A percentile compares a stretch with the other conserved stretches of the same genome.
Conservation (phyloP, 2,797 vertebrate species). For the Apogon hyalosoma region DNA sequence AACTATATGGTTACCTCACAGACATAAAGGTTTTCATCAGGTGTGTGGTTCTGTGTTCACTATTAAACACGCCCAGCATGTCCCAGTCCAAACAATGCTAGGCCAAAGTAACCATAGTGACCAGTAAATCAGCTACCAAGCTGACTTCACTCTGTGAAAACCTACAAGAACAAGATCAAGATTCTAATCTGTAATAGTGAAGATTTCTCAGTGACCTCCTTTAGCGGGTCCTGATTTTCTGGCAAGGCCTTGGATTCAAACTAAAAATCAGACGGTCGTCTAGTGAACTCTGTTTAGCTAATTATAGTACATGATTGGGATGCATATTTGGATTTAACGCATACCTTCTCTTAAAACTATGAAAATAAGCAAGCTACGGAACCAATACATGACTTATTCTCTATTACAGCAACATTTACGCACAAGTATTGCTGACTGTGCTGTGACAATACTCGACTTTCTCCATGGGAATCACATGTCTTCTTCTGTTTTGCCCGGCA, state of each 20-base stretch:
- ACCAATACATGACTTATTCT: not conserved
- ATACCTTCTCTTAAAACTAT: not conserved
- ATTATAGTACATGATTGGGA: not conserved
- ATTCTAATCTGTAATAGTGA: conserved; percentile 12
- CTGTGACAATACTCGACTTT: not conserved
- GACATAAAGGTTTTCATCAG: not conserved
- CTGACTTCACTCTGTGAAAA: conserved; percentile 31
- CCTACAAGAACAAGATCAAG: conserved; percentile 24
- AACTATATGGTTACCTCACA: not conserved
- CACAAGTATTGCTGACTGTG: not conserved
- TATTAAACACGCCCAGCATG: conserved; percentile 12
- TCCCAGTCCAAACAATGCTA: conserved; percentile 37
- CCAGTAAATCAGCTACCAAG: conserved; percentile 74
- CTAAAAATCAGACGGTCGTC: not conserved
- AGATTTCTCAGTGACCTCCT: not conserved
- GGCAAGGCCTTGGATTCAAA: conserved; percentile 21
- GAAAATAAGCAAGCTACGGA: not conserved
- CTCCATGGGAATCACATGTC: conserved; percentile 34
- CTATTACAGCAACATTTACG: not conserved
- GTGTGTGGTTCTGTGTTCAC: not conserved
- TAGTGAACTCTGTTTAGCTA: not conserved
- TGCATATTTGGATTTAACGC: not conserved
- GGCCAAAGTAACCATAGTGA: conserved; percentile 65
- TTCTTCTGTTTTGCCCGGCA: conserved; percentile 19
- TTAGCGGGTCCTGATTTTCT: conserved; percentile 8